A percentile compares a stretch with the other conserved stretches of the same genome.
Evolutionary conservation across 2,888 invertebrate species (phyloP).

Genomic region (Leucania comma): DNA sequence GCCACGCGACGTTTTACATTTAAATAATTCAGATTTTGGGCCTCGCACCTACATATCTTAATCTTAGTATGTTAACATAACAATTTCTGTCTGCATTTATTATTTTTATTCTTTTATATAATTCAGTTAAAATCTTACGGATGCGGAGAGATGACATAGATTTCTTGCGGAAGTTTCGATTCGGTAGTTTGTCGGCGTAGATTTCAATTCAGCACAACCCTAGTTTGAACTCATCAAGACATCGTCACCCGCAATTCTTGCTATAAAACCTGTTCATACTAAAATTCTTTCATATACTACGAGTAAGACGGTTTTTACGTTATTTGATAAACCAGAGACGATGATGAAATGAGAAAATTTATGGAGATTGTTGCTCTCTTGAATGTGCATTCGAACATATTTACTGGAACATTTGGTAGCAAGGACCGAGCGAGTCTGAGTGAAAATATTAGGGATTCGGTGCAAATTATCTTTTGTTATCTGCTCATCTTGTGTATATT

Average conservation of each 20-base stretch:
- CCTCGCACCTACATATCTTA: too few relatives aligned
- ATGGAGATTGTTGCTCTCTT: slow-evolving; percentile 63
- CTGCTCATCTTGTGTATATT: neutral
- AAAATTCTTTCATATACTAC: slow-evolving; percentile 13
- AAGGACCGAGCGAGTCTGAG: slow-evolving; percentile 25
- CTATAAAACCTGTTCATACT: slow-evolving; percentile 14
- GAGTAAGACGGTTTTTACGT: slow-evolving; percentile 27
- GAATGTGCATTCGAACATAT: slow-evolving; percentile 27
- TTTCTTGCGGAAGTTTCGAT: neutral
- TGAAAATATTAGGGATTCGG: slow-evolving; percentile 25
- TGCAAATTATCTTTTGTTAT: neutral
- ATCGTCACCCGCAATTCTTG: slow-evolving; percentile 43
- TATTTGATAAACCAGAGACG: slow-evolving; percentile 41
- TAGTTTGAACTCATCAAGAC: slow-evolving; percentile 47
- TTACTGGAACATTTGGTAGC: slow-evolving; percentile 26
- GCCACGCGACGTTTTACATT: too few relatives aligned
- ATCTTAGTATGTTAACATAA: too few relatives aligned
- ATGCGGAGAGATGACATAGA: neutral
- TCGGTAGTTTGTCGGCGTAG: neutral
- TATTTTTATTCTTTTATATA: neutral
- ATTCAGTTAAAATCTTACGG: neutral
- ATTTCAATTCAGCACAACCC: neutral
- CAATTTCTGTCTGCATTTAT: too few relatives aligned
- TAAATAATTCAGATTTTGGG: too few relatives aligned
- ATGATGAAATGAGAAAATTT: slow-evolving; percentile 48